Evolutionary conservation across 2,113 vertebrate genomes (phyloP).

Genomic region (Macquaria australasica): DNA sequence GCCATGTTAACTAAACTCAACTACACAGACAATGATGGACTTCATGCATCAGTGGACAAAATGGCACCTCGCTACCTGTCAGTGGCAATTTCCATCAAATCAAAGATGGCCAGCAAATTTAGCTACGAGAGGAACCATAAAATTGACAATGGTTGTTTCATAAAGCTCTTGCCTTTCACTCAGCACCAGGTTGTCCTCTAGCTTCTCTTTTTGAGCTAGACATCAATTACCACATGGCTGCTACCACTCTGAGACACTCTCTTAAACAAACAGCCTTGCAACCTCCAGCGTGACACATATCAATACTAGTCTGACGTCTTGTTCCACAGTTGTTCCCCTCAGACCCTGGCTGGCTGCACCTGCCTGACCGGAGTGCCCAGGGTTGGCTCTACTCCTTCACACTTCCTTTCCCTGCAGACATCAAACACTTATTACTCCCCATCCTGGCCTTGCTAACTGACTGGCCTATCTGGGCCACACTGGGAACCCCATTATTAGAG

Average conservation of each 20-base stretch:
- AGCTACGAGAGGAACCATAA: slow-evolving; percentile 50
- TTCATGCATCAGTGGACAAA: slow-evolving; percentile 80
- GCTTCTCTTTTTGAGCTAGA: slow-evolving; percentile 58
- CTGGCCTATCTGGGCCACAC: slow-evolving; percentile 82
- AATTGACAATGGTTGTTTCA: slow-evolving; percentile 25
- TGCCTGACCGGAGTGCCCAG: slow-evolving; percentile 71
- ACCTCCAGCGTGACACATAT: slow-evolving; percentile 81
- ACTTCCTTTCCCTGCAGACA: slow-evolving; percentile 81
- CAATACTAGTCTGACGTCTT: slow-evolving; percentile 84
- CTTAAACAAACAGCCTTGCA: slow-evolving; percentile 79
- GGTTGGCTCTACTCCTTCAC: slow-evolving; percentile 73
- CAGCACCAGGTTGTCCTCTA: slow-evolving; percentile 32
- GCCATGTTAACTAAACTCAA: slow-evolving; percentile 81
- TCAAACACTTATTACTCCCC: slow-evolving; percentile 87
- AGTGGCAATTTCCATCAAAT: slow-evolving; percentile 81
- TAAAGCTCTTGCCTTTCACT: slow-evolving; percentile 29
- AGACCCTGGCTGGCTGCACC: slow-evolving; percentile 78
- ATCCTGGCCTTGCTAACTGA: slow-evolving; percentile 80
- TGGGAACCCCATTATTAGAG: slow-evolving; percentile 91
- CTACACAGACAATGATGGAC: slow-evolving; percentile 79
- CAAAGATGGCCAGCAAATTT: slow-evolving; percentile 72
- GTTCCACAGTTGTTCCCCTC: slow-evolving; percentile 61
- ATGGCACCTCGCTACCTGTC: slow-evolving; percentile 82
- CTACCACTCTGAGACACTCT: slow-evolving; percentile 68
- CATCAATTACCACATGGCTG: slow-evolving; percentile 76